A percentile compares a stretch with the other conserved stretches of the same genome.
phyloP scores from a whole-genome alignment of 2,888 invertebrate genomes.

The Volucella inanis region DNA sequence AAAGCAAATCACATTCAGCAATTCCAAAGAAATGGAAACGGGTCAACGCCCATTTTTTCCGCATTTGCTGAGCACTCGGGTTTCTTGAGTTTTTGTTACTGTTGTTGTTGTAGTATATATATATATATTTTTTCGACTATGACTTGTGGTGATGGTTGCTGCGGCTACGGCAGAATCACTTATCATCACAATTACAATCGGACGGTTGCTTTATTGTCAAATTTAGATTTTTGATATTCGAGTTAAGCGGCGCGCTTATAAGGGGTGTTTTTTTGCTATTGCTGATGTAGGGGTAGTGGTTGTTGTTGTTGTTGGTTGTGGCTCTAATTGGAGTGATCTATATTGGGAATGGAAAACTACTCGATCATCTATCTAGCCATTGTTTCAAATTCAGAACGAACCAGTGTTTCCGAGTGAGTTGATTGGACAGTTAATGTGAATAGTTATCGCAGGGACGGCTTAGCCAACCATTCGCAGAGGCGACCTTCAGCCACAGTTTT shows the following conservation, averaged over 20 bases:
- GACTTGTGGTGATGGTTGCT: background rate
- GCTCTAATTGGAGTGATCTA: constrained; percentile 26
- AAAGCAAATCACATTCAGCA: constrained; percentile 72
- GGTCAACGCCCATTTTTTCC: constrained; percentile 73
- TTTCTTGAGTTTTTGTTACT: background rate
- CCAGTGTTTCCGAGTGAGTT: background rate
- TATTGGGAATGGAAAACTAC: constrained; percentile 55
- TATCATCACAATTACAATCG: too few species aligned
- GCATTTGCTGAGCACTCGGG: constrained; percentile 35
- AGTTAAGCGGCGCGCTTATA: constrained; percentile 37
- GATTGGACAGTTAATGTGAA: background rate
- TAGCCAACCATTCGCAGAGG: constrained; percentile 15
- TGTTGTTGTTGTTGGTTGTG: constrained; percentile 1
- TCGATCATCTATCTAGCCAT: constrained; percentile 22
- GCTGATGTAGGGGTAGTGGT: constrained; percentile 52
- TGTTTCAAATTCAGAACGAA: background rate
- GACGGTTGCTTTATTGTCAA: constrained; percentile 26
- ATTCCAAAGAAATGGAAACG: constrained; percentile 56
- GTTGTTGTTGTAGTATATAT: background rate
- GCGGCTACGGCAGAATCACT: constrained; percentile 35
- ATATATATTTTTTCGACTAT: background rate
- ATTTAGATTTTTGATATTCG: constrained; percentile 38
- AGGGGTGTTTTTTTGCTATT: constrained; percentile 50
- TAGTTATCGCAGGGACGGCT: too few species aligned
- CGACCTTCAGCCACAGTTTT: constrained; percentile 4